Conservation (phyloP, 2,113 vertebrate species). For the Burhinus bistriatus region DNA sequence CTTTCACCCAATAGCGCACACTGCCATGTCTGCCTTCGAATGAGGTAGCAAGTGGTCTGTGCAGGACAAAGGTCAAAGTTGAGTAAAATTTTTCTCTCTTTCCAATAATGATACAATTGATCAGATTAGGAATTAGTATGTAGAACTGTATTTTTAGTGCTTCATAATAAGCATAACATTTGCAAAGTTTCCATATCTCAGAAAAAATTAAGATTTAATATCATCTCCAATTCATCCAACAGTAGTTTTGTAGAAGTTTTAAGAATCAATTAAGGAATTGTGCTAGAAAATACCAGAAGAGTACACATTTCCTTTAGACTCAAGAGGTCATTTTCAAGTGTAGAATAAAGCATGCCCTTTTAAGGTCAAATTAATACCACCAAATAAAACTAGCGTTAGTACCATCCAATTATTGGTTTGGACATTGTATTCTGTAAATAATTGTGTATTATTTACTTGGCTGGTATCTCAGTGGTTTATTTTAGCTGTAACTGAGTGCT, state of each 20-base stretch:
- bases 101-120: slow-evolving; percentile 20
- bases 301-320: slow-evolving; percentile 39
- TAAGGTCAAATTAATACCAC: not conserved
- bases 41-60: slow-evolving; percentile 98
- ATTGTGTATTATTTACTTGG: not conserved
- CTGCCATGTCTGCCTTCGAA: slow-evolving; percentile 99
- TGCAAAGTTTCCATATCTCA: slow-evolving; percentile 43
- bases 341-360: slow-evolving; percentile 9
- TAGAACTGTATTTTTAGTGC: slow-evolving; percentile 43
- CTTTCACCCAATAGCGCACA: slow-evolving; percentile 99
- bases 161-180: slow-evolving; percentile 21
- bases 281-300: slow-evolving; percentile 52
- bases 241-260: not conserved
- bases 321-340: slow-evolving; percentile 54
- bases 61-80: slow-evolving; percentile 60
- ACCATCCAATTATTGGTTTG: not conserved
- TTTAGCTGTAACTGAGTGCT: not conserved
- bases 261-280: slow-evolving; percentile 32
- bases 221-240: not conserved
- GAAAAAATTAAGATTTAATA: slow-evolving; percentile 14
- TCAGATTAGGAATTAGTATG: not conserved
- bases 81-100: slow-evolving; percentile 57
- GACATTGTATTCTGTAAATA: not conserved
- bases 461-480: not conserved
- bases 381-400: slow-evolving; percentile 15